These are phyloP conservation scores for Thomomys bottae DNA, from an alignment of 2,113 vertebrate species.

Conservation along the genomic window DNA sequence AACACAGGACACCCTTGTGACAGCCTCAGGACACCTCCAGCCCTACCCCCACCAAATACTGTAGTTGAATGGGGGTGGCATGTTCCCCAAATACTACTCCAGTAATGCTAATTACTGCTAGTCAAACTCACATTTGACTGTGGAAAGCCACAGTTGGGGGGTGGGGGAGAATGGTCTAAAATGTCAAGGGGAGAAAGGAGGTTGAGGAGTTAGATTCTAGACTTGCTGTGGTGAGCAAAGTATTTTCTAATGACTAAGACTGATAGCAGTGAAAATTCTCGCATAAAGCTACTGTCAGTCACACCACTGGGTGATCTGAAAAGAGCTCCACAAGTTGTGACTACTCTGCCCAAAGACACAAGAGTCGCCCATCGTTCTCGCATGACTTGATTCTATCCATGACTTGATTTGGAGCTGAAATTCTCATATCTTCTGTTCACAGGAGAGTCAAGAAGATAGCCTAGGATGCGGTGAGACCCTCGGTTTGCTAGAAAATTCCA, in stretches of 20 bases:
- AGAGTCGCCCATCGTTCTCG: slow-evolving; percentile 29
- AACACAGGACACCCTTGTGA: not conserved
- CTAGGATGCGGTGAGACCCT: not conserved
- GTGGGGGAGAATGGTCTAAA: not conserved
- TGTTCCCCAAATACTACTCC: not conserved
- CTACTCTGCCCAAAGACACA: slow-evolving; percentile 8
- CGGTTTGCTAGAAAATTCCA: slow-evolving; percentile 18
- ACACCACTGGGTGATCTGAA: slow-evolving; percentile 59
- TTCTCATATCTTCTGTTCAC: not conserved
- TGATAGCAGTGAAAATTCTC: slow-evolving; percentile 82
- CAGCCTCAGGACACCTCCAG: not conserved
- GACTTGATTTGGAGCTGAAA: not conserved
- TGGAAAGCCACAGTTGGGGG: slow-evolving; percentile 44
- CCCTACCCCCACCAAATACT: not conserved
- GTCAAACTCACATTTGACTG: slow-evolving; percentile 34
- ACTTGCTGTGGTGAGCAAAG: slow-evolving; percentile 17
- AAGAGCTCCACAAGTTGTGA: slow-evolving; percentile 55
- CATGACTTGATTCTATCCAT: not conserved
- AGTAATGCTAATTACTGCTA: not conserved
- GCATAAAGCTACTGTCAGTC: slow-evolving; percentile 68
- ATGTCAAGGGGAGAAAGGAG: not conserved
- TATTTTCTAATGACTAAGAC: slow-evolving; percentile 84
- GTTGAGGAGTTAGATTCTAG: not conserved
- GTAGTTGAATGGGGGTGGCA: not conserved
- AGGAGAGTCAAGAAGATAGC: not conserved